phyloP scores from a whole-genome alignment of 2,888 invertebrate genomes.

The Strigamia crassipes region DNA sequence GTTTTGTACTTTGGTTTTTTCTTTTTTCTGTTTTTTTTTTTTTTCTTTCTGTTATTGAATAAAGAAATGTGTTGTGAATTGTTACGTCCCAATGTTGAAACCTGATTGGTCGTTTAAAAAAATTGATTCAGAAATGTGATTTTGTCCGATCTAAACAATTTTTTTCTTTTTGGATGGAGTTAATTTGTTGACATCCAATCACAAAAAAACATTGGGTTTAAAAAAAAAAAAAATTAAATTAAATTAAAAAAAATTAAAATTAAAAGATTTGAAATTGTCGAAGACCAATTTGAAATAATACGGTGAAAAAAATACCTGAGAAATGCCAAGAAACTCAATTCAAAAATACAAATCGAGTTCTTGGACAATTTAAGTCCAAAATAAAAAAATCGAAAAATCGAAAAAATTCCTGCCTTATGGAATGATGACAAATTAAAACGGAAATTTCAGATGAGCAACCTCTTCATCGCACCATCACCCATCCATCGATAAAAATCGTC shows the following conservation, averaged over 20 bases:
- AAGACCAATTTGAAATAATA: slow-evolving; percentile 25
- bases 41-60: neutral
- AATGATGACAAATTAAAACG: slow-evolving; percentile 42
- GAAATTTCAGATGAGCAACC: slow-evolving; percentile 38
- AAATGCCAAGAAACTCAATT: slow-evolving; percentile 9
- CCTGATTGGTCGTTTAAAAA: slow-evolving; percentile 7
- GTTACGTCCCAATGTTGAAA: neutral
- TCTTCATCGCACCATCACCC: slow-evolving; percentile 24
- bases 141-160: slow-evolving; percentile 24
- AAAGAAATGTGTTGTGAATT: neutral
- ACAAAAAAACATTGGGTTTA: neutral
- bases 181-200: slow-evolving; percentile 12
- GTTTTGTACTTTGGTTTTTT: slow-evolving; percentile 14
- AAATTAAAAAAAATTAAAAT: neutral
- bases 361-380: neutral
- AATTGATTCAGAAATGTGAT: neutral
- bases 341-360: neutral
- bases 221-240: neutral
- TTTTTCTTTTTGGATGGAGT: slow-evolving; percentile 17
- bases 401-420: slow-evolving; percentile 8
- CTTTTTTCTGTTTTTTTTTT: neutral
- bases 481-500: neutral
- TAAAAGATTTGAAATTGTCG: neutral
- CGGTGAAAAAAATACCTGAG: slow-evolving; percentile 29
- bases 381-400: neutral